Evolutionary conservation across 1,140 invertebrate species (phyloP).

Genomic region (Brachionus manjavacas): DNA sequence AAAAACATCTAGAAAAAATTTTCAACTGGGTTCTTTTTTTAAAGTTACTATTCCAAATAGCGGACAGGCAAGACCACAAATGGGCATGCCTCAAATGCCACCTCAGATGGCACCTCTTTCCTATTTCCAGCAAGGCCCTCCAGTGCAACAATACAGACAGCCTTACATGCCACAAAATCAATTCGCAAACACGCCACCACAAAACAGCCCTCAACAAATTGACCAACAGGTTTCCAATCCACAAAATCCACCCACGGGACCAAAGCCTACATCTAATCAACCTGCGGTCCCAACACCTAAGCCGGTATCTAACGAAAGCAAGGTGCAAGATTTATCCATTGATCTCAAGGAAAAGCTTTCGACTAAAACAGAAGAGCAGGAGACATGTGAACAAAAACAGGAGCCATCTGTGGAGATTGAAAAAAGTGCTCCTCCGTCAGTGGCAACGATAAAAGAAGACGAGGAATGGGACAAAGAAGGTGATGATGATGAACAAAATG

Average conservation of each 20-base stretch:
- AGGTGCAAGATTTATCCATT: not conserved
- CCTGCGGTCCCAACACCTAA: not conserved
- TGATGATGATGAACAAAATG: not conserved
- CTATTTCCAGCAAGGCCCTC: not conserved
- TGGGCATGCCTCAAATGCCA: not conserved
- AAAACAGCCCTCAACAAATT: not conserved
- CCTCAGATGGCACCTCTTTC: not conserved
- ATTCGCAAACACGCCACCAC: conserved; percentile 1
- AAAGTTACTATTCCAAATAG: not conserved
- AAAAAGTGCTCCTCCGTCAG: not conserved
- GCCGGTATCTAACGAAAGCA: not conserved
- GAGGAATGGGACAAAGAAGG: conserved; percentile 39
- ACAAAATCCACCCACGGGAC: not conserved
- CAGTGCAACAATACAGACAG: not conserved
- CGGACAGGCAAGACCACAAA: not conserved
- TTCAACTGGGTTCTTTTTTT: not conserved
- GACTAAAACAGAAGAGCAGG: not conserved
- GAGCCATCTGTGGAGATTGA: conserved; percentile 8
- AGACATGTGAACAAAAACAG: not conserved
- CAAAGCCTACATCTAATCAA: not conserved
- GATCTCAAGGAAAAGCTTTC: not conserved
- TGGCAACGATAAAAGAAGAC: conserved; percentile 19
- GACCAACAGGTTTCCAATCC: not conserved
- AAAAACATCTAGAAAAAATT: not conserved
- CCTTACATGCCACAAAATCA: not conserved